These are phyloP conservation scores for Hydrocynus forskahlii DNA, from an alignment of 2,797 vertebrate species.

Conservation along the genomic window DNA sequence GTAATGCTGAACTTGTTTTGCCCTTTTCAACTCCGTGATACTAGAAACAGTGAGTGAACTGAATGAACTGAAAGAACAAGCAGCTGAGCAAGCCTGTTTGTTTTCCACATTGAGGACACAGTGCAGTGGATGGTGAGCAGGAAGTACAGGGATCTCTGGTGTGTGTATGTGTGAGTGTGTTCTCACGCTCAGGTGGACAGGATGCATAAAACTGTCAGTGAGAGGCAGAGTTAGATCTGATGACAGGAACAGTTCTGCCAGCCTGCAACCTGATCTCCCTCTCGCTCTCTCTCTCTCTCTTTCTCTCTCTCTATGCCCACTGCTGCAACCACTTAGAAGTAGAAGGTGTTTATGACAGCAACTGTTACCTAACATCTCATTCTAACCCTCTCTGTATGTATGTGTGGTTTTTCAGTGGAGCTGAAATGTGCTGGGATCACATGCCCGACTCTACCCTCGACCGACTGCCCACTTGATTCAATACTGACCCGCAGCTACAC, in stretches of 20 bases:
- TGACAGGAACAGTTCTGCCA: conserved; percentile 45
- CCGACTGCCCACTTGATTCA: conserved; percentile 77
- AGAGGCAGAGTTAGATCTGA: conserved; percentile 52
- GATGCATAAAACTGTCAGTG: conserved; percentile 66
- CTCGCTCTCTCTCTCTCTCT: not conserved
- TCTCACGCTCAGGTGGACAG: conserved; percentile 51
- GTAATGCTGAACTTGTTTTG: too few species aligned
- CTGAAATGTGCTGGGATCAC: conserved; percentile 75
- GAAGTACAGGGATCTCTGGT: conserved; percentile 54
- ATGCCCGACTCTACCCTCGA: conserved; percentile 66
- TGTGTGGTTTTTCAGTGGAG: conserved; percentile 71
- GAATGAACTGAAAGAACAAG: not conserved
- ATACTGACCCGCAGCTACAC: conserved; percentile 76
- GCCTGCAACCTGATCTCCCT: conserved; percentile 3
- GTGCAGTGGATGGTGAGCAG: conserved; percentile 53
- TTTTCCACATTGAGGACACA: conserved; percentile 38
- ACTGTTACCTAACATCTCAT: not conserved
- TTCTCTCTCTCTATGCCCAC: not conserved
- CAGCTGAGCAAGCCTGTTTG: not conserved
- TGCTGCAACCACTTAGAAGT: not conserved
- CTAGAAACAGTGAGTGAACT: not conserved
- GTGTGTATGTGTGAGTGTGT: conserved; percentile 55
- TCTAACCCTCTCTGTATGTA: not conserved
- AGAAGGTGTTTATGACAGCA: not conserved
- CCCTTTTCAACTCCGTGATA: not conserved